These are phyloP conservation scores for Oreochromis niloticus DNA, from an alignment of 2,113 vertebrate genomes.

Conservation along the genomic window DNA sequence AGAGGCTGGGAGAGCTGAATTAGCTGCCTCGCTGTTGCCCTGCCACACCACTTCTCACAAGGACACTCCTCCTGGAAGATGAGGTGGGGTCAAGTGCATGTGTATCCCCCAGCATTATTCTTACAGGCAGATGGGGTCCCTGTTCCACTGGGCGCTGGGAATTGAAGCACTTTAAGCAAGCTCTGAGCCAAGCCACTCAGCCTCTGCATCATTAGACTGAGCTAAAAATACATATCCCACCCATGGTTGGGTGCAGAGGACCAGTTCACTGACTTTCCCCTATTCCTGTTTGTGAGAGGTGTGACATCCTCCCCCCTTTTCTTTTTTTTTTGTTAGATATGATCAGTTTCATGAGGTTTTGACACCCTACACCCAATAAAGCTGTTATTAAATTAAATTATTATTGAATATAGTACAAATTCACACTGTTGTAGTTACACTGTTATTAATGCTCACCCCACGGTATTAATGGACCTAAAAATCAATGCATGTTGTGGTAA, in stretches of 20 bases:
- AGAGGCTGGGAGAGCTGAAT: conserved; percentile 34
- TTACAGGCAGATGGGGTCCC: conserved; percentile 16
- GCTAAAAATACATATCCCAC: conserved; percentile 62
- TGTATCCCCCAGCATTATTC: conserved; percentile 32
- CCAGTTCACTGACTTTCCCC: neutral
- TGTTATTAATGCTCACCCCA: neutral
- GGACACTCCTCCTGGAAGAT: conserved; percentile 44
- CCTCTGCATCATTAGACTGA: conserved; percentile 49
- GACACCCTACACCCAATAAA: neutral
- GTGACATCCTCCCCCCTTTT: neutral
- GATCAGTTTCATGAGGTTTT: neutral
- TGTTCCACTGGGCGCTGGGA: conserved; percentile 10
- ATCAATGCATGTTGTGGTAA: conserved; percentile 16
- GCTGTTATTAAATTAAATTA: neutral
- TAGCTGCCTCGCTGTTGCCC: conserved; percentile 30
- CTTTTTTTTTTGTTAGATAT: neutral
- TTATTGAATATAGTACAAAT: neutral
- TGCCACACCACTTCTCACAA: conserved; percentile 49
- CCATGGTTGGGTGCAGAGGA: conserved; percentile 19
- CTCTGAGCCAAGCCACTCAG: conserved; percentile 22
- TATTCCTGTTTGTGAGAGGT: neutral
- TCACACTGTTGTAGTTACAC: neutral
- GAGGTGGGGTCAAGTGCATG: conserved; percentile 59
- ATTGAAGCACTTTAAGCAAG: conserved; percentile 30
- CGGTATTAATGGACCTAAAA: neutral